A percentile compares a stretch with the other conserved stretches of the same genome.
phyloP scores from a whole-genome alignment of 2,113 vertebrate species.

The Salvelinus alpinus region DNA sequence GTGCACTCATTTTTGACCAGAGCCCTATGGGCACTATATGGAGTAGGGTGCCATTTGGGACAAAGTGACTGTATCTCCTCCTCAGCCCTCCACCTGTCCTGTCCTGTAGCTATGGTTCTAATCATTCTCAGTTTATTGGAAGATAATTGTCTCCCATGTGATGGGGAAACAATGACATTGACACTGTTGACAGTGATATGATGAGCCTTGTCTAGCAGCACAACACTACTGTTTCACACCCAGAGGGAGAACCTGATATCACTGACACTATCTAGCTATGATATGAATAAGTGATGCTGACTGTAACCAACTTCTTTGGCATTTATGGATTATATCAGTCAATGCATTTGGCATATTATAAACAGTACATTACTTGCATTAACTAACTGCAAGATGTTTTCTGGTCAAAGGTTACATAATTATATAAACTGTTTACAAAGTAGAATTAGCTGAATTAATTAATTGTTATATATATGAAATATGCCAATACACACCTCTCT shows the following conservation, averaged over 20 bases:
- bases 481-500: too few species aligned
- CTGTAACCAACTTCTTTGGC: not conserved
- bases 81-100: too few species aligned
- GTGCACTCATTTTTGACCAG: too few species aligned
- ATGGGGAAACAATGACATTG: constrained; percentile 46
- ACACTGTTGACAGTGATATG: constrained; percentile 50
- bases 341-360: not conserved
- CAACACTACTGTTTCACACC: not conserved
- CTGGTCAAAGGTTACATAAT: not conserved
- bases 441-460: not conserved
- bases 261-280: not conserved
- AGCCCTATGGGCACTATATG: too few species aligned
- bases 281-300: not conserved
- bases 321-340: not conserved
- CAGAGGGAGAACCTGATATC: not conserved
- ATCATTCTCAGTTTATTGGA: constrained; percentile 20
- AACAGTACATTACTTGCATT: not conserved
- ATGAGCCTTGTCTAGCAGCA: not conserved
- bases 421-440: not conserved
- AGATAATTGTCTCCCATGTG: constrained; percentile 49
- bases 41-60: too few species aligned
- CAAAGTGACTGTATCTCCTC: too few species aligned
- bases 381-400: not conserved
- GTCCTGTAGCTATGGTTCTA: constrained; percentile 45
- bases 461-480: too few species aligned